Percentiles rank a stretch among this genome's conserved stretches.
Evolutionary conservation across 2,113 vertebrate genomes (phyloP).

Genomic region (Lophura nycthemera): DNA sequence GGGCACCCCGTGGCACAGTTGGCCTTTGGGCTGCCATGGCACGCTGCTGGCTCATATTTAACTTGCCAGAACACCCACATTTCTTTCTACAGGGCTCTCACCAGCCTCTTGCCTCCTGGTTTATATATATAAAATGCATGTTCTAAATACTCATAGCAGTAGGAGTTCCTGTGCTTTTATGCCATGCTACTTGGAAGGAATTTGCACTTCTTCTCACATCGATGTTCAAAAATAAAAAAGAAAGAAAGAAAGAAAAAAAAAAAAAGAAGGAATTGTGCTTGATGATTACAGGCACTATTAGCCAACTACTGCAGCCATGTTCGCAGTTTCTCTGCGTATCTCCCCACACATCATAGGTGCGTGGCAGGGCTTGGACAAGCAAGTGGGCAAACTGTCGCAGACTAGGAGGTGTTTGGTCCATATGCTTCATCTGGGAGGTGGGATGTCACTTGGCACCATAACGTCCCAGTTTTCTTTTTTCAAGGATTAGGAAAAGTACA

Average conservation of each 20-base stretch:
- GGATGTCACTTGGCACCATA: constrained; percentile 4
- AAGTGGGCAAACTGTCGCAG: not conserved
- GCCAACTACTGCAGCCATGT: not conserved
- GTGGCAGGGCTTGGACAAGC: not conserved
- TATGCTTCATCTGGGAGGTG: constrained; percentile 15
- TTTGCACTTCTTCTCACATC: not conserved
- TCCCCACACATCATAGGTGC: not conserved
- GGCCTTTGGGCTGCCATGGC: no score
- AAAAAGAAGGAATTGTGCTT: not conserved
- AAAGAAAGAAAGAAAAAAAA: no score
- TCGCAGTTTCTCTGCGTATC: not conserved
- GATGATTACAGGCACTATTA: not conserved
- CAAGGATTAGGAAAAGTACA: constrained; percentile 21
- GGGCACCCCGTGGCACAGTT: no score
- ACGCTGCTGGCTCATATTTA: no score
- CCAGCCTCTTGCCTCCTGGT: no score
- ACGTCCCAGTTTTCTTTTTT: constrained; percentile 31
- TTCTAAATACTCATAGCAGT: not conserved
- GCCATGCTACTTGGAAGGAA: not conserved
- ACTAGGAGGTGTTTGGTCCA: constrained; percentile 31
- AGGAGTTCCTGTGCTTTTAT: not conserved
- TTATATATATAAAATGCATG: no score
- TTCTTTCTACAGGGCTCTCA: no score
- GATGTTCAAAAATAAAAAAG: not conserved
- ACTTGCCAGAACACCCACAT: no score